These are phyloP conservation scores for Excalfactoria chinensis DNA, from an alignment of 2,113 vertebrate genomes.

Conservation along the genomic window DNA sequence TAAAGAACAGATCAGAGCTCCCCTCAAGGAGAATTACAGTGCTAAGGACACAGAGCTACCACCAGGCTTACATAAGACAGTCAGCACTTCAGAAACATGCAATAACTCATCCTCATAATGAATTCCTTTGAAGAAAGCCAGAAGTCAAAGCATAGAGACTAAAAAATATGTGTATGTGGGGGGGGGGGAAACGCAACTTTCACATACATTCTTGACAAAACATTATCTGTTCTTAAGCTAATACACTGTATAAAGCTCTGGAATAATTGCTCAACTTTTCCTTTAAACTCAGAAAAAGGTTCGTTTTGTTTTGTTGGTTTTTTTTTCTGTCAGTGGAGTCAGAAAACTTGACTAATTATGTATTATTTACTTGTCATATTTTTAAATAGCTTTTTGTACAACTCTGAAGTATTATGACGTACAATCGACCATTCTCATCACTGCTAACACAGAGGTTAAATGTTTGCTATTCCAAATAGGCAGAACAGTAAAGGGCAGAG, in stretches of 20 bases:
- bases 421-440: not conserved
- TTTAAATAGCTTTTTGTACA: slow-evolving; percentile 33
- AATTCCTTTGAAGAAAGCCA: not conserved
- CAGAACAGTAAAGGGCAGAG: not conserved
- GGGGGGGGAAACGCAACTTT: not conserved
- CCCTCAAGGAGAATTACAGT: not conserved
- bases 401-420: not conserved
- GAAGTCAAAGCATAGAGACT: not conserved
- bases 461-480: not conserved
- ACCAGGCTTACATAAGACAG: not conserved
- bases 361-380: slow-evolving; percentile 63
- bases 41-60: not conserved
- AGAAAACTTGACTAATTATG: slow-evolving; percentile 52
- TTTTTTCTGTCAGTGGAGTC: slow-evolving; percentile 9
- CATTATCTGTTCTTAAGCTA: not conserved
- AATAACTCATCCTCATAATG: not conserved
- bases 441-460: slow-evolving; percentile 38
- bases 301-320: not conserved
- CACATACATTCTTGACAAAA: not conserved
- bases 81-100: not conserved
- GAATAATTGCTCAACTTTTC: not conserved
- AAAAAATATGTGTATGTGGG: not conserved
- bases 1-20: not conserved
- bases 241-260: not conserved
- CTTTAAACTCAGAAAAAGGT: not conserved